A percentile compares a stretch with the other conserved stretches of the same genome.
Evolutionary conservation across 2,113 vertebrate genomes (phyloP).

Genomic region (Pontoporia blainvillei): DNA sequence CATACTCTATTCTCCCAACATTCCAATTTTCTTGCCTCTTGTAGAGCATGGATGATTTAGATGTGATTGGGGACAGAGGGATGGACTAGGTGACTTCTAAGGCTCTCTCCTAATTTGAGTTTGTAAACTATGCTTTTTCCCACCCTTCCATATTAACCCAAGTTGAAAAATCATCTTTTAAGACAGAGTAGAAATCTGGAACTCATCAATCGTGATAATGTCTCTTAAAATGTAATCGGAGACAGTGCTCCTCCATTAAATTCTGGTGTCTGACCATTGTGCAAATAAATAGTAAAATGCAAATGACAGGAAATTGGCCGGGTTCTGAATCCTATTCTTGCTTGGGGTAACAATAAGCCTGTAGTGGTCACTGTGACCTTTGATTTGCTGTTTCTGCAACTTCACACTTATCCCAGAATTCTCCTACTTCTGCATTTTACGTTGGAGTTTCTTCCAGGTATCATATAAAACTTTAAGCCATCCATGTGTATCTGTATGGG

Average conservation of each 20-base stretch:
- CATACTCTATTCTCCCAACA: background rate
- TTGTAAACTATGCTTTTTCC: background rate
- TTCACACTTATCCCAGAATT: background rate
- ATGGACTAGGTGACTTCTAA: background rate
- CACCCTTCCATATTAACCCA: background rate
- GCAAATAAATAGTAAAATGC: conserved; percentile 57
- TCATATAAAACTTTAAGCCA: conserved; percentile 24
- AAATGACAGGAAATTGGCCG: conserved; percentile 11
- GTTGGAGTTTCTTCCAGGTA: background rate
- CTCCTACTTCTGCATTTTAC: conserved; percentile 28
- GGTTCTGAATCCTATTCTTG: background rate
- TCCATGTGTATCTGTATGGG: background rate
- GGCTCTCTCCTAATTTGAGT: background rate
- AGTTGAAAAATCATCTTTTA: conserved; percentile 32
- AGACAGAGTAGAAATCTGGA: conserved; percentile 40
- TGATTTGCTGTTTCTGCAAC: conserved; percentile 34
- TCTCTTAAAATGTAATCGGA: conserved; percentile 43
- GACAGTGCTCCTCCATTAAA: conserved; percentile 21
- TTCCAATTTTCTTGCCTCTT: conserved; percentile 19
- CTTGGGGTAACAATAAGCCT: conserved; percentile 22
- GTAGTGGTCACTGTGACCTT: conserved; percentile 21
- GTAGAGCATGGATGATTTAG: background rate
- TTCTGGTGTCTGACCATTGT: conserved; percentile 38
- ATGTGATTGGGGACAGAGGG: background rate
- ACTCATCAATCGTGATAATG: conserved; percentile 36